Evolutionary conservation across 2,113 vertebrate species (phyloP), one percentile per base, ranked within the genome.

Genomic region (Crypturellus undulatus): DNA sequence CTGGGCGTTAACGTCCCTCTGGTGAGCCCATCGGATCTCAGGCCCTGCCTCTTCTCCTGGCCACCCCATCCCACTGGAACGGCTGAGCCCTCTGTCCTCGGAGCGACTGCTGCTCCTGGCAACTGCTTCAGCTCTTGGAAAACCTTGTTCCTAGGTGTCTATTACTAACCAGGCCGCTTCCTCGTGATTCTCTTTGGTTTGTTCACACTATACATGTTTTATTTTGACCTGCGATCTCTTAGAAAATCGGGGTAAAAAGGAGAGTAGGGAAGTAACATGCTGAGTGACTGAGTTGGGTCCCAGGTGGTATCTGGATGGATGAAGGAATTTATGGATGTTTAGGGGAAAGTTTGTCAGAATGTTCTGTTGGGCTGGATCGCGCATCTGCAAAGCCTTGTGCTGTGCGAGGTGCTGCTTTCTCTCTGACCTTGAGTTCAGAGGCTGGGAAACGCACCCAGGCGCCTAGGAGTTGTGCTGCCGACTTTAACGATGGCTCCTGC

Each of bases 351-450:
- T 30, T 25, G 4, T 0, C 15, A 79, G 84, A n/a, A 12, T 7
- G 25, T 56, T 85, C 32, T 81, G 67, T 7, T 8, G 82, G 79
- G 82, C 21, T 75, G 72, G 85, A 73, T 9, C 0, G 5, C 1
- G 7, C 6, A 5, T 72, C 73, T 1, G 21, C 76, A 40, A 28
- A 70, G 69, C 77, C 52, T 89, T 2, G 3, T 25, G 8, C 40
- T 8, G 14, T 70, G 58, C 45, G 10, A 12, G 11, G n/a, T 21
- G 56, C 59, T 92, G 81, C 67, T 79, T 58, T 58, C 13, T 19
- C 76, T 42, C 1, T 93, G 95, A 94, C 95, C 93, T 96, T 96
- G 94, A 84, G 49, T 72, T 5, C 65, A 78, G 69, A 84, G 80
- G 6, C 79, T 52, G 60, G 71, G 72, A 58, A 93, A 60, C 7